Evolutionary conservation across 2,888 invertebrate genomes (phyloP).

Genomic region (Odontomyia ornata): DNA sequence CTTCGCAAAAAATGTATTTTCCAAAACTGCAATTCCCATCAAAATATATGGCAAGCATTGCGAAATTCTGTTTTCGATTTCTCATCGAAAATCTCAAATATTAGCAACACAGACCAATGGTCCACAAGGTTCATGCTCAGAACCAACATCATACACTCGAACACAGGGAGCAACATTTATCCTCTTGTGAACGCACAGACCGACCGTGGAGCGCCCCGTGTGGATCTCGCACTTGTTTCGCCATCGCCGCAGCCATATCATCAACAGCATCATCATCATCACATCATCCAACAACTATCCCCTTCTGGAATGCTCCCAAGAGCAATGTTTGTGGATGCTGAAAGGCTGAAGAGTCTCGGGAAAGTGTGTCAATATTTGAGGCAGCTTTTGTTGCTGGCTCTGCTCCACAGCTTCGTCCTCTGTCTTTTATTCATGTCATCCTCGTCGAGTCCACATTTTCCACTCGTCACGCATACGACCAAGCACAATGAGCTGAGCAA

Average conservation of each 20-base stretch:
- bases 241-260: not conserved
- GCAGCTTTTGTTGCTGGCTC: constrained; percentile 12
- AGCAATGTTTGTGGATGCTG: constrained; percentile 23
- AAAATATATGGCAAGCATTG: too few relatives aligned
- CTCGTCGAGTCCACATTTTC: not conserved
- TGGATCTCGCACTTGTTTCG: not conserved
- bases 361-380: constrained; percentile 25
- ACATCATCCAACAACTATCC: not conserved
- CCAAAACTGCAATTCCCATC: too few relatives aligned
- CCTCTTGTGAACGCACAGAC: not conserved
- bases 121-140: not conserved
- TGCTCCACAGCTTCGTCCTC: not conserved
- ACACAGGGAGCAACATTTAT: not conserved
- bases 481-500: not conserved
- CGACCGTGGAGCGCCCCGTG: not conserved
- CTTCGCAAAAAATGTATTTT: too few relatives aligned
- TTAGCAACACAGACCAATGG: too few relatives aligned
- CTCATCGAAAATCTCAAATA: too few relatives aligned
- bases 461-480: not conserved
- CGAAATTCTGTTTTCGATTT: too few relatives aligned
- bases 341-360: not conserved
- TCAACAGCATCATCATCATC: constrained; percentile 10
- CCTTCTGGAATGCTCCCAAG: constrained; percentile 1
- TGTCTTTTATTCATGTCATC: not conserved
- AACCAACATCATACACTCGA: not conserved